A percentile compares a stretch with the other conserved stretches of the same genome.
phyloP scores from a whole-genome alignment of 1,140 invertebrate genomes.

The Zophobas morio region DNA sequence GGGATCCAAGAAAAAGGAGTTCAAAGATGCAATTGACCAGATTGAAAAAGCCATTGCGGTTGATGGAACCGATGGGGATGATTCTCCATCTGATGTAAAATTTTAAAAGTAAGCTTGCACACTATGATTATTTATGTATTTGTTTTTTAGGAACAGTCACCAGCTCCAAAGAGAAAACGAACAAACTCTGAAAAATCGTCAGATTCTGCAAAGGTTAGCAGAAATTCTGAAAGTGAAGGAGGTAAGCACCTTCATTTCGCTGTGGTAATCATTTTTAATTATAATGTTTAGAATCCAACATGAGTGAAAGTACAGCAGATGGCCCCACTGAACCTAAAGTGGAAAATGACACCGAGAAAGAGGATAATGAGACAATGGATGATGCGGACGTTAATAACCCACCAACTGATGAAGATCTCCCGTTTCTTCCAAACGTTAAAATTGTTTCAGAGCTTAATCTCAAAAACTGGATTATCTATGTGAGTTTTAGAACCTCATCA shows the following conservation, averaged over 20 bases:
- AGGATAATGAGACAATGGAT: slow-evolving; percentile 29
- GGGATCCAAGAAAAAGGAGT: slow-evolving; percentile 72
- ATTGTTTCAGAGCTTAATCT: slow-evolving; percentile 57
- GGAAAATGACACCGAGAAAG: slow-evolving; percentile 8
- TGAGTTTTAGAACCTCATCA: slow-evolving; percentile 49
- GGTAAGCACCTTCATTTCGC: neutral
- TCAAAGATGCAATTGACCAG: slow-evolving; percentile 72
- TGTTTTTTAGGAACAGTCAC: slow-evolving; percentile 8
- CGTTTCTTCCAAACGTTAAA: slow-evolving; percentile 13
- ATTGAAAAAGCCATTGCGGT: slow-evolving; percentile 64
- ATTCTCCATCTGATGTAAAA: slow-evolving; percentile 16
- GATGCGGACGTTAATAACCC: slow-evolving; percentile 10
- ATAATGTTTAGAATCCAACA: slow-evolving; percentile 17
- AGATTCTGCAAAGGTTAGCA: slow-evolving; percentile 12
- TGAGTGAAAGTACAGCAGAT: slow-evolving; percentile 42
- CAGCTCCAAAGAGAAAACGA: slow-evolving; percentile 43
- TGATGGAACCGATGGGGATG: slow-evolving; percentile 61
- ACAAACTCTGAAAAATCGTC: slow-evolving; percentile 40
- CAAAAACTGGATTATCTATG: slow-evolving; percentile 58
- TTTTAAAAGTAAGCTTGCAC: neutral
- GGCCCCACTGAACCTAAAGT: slow-evolving; percentile 27
- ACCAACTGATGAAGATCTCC: slow-evolving; percentile 36
- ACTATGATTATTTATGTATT: neutral
- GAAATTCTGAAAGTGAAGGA: slow-evolving; percentile 36
- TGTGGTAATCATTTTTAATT: no score